phyloP scores from a whole-genome alignment of 92 coral and sea anemone species.

The Porites cylindrica region DNA sequence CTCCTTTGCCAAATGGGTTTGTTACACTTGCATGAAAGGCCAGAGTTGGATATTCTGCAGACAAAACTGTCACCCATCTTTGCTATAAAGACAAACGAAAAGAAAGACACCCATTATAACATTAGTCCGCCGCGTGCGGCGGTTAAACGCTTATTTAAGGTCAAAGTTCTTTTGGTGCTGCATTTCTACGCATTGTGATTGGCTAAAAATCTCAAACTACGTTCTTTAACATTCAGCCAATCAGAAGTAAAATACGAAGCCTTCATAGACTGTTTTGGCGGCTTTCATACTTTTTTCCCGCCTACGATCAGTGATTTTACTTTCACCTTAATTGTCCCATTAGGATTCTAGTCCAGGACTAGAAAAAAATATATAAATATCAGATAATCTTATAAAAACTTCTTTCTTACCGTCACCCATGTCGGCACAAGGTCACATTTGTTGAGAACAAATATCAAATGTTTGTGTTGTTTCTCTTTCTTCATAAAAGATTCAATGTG shows the following conservation, averaged over 20 bases:
- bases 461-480: constrained; percentile 96
- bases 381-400: too few relatives aligned
- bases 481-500: constrained; percentile 93
- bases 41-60: constrained; percentile 92
- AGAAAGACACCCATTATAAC: neutral
- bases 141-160: neutral
- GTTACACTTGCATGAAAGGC: constrained; percentile 99
- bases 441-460: constrained; percentile 91
- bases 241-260: too few relatives aligned
- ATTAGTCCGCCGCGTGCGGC: neutral
- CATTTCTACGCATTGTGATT: too few relatives aligned
- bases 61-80: constrained; percentile 97
- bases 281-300: too few relatives aligned
- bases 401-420: constrained; percentile 94
- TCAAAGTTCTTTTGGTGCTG: too few relatives aligned
- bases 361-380: too few relatives aligned
- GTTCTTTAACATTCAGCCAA: too few relatives aligned
- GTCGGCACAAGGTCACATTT: constrained; percentile 99
- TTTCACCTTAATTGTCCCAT: too few relatives aligned
- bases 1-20: constrained; percentile 99
- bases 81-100: constrained; percentile 67
- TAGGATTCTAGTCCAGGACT: too few relatives aligned
- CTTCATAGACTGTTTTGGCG: too few relatives aligned
- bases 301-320: too few relatives aligned
- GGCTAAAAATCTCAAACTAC: too few relatives aligned